phyloP scores from a whole-genome alignment of 2,888 invertebrate genomes.

The Pterostichus niger region DNA sequence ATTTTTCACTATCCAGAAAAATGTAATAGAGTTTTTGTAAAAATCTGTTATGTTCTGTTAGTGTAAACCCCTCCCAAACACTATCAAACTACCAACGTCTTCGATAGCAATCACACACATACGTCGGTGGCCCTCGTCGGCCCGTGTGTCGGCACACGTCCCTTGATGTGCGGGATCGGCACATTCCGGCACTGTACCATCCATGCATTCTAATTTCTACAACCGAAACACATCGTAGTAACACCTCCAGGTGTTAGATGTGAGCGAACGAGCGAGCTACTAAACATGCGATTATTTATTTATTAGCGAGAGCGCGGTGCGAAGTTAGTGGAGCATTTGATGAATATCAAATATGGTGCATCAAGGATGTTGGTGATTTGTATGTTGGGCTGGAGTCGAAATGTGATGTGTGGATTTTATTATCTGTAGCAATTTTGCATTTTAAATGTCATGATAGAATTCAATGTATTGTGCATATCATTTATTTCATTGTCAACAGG shows the following conservation, averaged over 20 bases:
- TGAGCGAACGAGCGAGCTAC: background rate
- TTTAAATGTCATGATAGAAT: no score
- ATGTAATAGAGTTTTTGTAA: no score
- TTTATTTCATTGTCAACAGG: no score
- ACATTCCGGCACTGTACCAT: constrained; percentile 6
- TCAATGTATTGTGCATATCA: no score
- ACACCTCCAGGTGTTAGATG: constrained; percentile 18
- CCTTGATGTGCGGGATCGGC: constrained; percentile 27
- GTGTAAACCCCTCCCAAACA: background rate
- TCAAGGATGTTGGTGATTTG: constrained; percentile 33
- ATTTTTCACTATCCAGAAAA: no score
- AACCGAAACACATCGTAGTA: constrained; percentile 3
- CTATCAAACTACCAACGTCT: background rate
- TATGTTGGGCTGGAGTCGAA: constrained; percentile 11
- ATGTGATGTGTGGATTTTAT: no score
- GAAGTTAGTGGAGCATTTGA: constrained; percentile 5
- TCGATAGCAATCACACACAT: background rate
- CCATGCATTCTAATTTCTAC: constrained; percentile 14
- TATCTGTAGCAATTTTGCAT: no score
- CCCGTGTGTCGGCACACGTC: constrained; percentile 26
- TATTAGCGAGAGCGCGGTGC: constrained; percentile 33
- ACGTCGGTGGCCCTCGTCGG: constrained; percentile 22
- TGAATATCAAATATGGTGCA: constrained; percentile 26
- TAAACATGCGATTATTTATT: constrained; percentile 39
- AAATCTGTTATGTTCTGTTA: no score